These are phyloP conservation scores for Acleris holmiana DNA, from an alignment of 2,888 invertebrate species.

Conservation along the genomic window DNA sequence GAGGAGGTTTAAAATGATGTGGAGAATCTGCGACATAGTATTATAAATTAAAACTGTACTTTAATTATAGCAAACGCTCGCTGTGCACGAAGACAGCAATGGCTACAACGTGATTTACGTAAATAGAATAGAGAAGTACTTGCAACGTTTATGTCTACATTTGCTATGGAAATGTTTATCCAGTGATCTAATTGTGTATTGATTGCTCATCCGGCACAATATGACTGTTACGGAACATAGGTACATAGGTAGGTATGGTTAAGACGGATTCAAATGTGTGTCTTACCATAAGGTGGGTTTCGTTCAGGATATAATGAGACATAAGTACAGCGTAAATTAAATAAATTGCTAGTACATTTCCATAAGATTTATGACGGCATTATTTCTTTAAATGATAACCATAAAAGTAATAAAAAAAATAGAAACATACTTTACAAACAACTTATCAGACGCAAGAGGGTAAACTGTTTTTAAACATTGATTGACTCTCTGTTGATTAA, in stretches of 20 bases:
- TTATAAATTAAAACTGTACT: constrained; percentile 28
- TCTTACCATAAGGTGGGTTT: too few relatives aligned
- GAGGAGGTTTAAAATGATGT: constrained; percentile 4
- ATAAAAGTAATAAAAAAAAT: too few relatives aligned
- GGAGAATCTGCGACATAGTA: constrained; percentile 21
- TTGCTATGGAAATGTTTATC: constrained; percentile 21
- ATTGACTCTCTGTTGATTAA: too few relatives aligned
- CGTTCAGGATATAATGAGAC: too few relatives aligned
- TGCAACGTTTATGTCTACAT: constrained; percentile 3
- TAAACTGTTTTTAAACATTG: too few relatives aligned
- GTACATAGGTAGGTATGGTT: neutral
- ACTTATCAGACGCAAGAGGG: too few relatives aligned
- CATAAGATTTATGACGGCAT: too few relatives aligned
- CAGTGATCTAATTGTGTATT: constrained; percentile 20
- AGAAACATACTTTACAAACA: too few relatives aligned
- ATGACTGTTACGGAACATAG: neutral
- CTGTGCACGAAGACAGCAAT: neutral
- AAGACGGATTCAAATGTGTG: too few relatives aligned
- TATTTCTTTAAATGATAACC: too few relatives aligned
- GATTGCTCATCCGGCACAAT: neutral
- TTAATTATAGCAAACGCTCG: constrained; percentile 4
- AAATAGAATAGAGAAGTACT: constrained; percentile 3
- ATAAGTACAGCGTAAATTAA: too few relatives aligned
- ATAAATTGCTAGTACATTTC: too few relatives aligned
- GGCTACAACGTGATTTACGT: constrained; percentile 2